Base-by-base conservation (phyloP, 2,113 vertebrate genomes). In the Melanostigma gelatinosum region DNA sequence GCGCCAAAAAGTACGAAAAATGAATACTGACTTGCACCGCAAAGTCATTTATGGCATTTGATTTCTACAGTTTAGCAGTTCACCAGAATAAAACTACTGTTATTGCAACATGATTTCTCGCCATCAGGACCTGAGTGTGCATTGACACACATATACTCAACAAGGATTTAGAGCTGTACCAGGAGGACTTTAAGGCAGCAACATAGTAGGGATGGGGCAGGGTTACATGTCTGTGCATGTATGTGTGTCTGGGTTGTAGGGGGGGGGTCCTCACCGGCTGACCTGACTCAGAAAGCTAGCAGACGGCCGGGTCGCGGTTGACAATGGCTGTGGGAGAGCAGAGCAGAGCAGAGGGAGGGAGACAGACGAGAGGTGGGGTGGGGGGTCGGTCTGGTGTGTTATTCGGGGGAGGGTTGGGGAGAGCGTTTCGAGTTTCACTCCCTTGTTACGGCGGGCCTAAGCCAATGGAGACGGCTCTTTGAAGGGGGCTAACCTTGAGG, bases 401-500 rank as follows among this genome's bases (percentile, higher is more conserved):
- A 79, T 85, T 81, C 83, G 71, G 83, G 87, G 80, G 78, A 81
- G 88, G 87, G 52, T 24, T 85, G 84, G 77, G 69, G 85, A 77
- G 76, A 27, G 63, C 62, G 82, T 80, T 85, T 94, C 85, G 67
- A 90, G 93, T 93, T 92, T 89, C 89, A 92, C 81, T 86, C 85
- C 86, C 90, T 92, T 93, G 89, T 93, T 94, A 92, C 63, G 62
- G 77, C 42, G 34, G 87, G 88, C 89, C 67, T 38, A 82, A 87
- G 87, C 93, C 93, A 94, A 93, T 94, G 65, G 88, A 91, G 89
- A 83, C 57, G 61, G 83, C 77, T 81, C 87, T 93, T 87, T 92
- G 86, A 93, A 91, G 88, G 84, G 54, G 80, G 87, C 90, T 94
- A 93, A 95, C 94, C 94, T 95, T 95, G 93, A 91, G 84, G 88